Evolutionary conservation across 2,888 invertebrate species (phyloP).

Genomic region (Coleophora flavipennella): DNA sequence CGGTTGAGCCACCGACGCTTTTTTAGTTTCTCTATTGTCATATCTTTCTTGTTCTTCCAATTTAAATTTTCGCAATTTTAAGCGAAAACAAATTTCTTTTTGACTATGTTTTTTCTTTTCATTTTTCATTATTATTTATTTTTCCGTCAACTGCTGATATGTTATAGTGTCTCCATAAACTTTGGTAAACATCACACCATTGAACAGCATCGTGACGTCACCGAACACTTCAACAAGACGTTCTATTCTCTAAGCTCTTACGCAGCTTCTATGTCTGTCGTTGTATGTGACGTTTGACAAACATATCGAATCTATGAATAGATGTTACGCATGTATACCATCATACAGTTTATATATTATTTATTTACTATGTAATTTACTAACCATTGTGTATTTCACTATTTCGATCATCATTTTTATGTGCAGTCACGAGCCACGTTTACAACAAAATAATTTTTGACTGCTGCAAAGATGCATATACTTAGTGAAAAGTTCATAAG

Average conservation of each 20-base stretch:
- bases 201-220: not conserved
- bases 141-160: not conserved
- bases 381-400: slow-evolving; percentile 1
- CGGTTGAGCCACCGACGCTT: too few relatives aligned
- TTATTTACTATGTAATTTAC: too few relatives aligned
- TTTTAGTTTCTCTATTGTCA: too few relatives aligned
- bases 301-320: slow-evolving; percentile 5
- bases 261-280: slow-evolving; percentile 5
- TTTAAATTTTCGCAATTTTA: too few relatives aligned
- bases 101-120: too few relatives aligned
- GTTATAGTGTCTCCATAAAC: slow-evolving; percentile 4
- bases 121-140: too few relatives aligned
- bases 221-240: not conserved
- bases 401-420: slow-evolving; percentile 7
- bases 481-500: too few relatives aligned
- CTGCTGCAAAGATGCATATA: not conserved
- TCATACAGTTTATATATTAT: slow-evolving; percentile 1
- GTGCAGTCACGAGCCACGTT: not conserved
- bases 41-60: too few relatives aligned
- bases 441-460: not conserved
- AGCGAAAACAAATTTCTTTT: too few relatives aligned
- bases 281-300: slow-evolving; percentile 1
- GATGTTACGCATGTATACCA: slow-evolving; percentile 6
- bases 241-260: not conserved
- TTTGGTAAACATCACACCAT: slow-evolving; percentile 11